Evolutionary conservation across 2,888 invertebrate species (phyloP), one percentile per base, ranked within the genome.

Genomic region (Sclerodermus sp.): DNA sequence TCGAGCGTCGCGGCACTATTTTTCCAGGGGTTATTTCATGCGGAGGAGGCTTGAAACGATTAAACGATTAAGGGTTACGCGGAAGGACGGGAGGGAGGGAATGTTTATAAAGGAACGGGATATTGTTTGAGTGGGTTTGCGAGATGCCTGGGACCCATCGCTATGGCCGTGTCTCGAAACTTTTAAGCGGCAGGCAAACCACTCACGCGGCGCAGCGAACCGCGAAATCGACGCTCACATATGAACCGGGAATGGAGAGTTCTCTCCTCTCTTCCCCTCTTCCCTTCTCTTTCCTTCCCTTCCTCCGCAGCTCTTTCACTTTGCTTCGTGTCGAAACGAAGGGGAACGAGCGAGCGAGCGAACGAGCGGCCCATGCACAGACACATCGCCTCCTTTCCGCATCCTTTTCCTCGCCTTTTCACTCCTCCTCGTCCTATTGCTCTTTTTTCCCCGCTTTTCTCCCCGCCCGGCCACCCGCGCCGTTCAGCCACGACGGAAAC

Each of bases 211-310:
- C 60, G 71, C 76, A 77, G 72, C 75, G 71, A 68, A 77, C 73
- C 77, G 76, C 74, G 76, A 77, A 77, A 77, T 77, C 77, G 76
- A 75, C 71, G 75, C 76, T 76, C 76, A 77, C 76, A 76, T 76
- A 73, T 77, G 77, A 74, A 76, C 71, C 67, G 64, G 62, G 63
- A 70, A 66, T 64, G 62, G 55, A 58, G 58, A 53, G 56, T 53
- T 56, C 40, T 45, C 47, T 41, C 17, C 44, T 45, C 58, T 60
- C 57, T 59, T 55, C 40, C 43, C 44, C 34, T 45, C 41, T 2
- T 34, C 43, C 47, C 39, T 47, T 45, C 62, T 46, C 63, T 51
- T 53, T 52, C 52, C 53, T 36, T 47, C 48, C 50, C 51, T 56
- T 47, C 55, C 42, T 55, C 45, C 42, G 29, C 45, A n/a, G n/a